Evolutionary conservation across 2,888 invertebrate genomes (phyloP).

Genomic region (Scaptomyza tumidula): DNA sequence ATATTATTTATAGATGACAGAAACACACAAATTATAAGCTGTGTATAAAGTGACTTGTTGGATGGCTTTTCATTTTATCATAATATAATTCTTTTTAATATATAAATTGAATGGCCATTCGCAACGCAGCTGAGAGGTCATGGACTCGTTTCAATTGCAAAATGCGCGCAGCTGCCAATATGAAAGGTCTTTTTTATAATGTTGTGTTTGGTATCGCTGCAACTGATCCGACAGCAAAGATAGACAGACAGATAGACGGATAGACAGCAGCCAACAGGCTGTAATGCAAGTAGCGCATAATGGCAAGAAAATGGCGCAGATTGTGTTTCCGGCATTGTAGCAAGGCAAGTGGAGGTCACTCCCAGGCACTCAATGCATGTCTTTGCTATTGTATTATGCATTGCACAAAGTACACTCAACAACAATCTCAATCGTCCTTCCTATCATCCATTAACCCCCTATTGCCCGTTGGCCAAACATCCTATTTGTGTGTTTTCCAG

Average conservation of each 20-base stretch:
- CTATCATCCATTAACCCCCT: neutral
- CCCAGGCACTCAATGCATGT: conserved; percentile 36
- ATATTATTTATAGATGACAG: neutral
- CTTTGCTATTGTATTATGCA: conserved; percentile 50
- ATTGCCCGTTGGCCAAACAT: neutral
- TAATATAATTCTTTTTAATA: neutral
- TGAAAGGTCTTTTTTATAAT: conserved; percentile 58
- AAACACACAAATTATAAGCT: neutral
- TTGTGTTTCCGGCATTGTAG: conserved; percentile 46
- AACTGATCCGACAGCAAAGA: conserved; percentile 19
- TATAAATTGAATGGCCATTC: conserved; percentile 48
- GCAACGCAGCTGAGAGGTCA: conserved; percentile 6
- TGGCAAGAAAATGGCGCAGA: conserved; percentile 68
- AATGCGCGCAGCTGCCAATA: conserved; percentile 47
- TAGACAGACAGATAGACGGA: conserved; percentile 1
- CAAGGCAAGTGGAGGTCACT: neutral
- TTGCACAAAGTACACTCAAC: conserved; percentile 48
- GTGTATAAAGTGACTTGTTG: conserved; percentile 25
- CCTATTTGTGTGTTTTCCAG: conserved; percentile 8
- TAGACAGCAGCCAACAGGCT: conserved; percentile 25
- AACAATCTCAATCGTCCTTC: neutral
- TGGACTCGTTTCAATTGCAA: neutral
- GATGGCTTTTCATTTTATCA: conserved; percentile 32
- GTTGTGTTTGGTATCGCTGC: conserved; percentile 40
- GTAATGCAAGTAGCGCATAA: conserved; percentile 61